Evolutionary conservation across 1,140 invertebrate species (phyloP).

Genomic region (Platyura marginata): DNA sequence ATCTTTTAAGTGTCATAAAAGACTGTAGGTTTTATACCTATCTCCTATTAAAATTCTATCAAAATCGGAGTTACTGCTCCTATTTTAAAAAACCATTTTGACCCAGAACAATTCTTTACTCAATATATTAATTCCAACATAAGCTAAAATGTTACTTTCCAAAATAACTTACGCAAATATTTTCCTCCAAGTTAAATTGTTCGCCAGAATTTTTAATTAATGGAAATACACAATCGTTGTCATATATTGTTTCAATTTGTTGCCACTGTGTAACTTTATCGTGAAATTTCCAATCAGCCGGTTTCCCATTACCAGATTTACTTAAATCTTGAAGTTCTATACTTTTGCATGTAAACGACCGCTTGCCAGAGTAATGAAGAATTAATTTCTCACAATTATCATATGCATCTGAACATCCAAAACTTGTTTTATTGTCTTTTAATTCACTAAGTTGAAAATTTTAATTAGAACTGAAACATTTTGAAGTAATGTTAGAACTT

Average conservation of each 20-base stretch:
- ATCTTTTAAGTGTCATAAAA: too few relatives aligned
- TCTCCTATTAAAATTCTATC: too few relatives aligned
- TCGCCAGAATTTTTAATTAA: conserved; percentile 10
- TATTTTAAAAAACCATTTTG: too few relatives aligned
- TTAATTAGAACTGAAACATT: too few relatives aligned
- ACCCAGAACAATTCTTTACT: too few relatives aligned
- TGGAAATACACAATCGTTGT: conserved; percentile 19
- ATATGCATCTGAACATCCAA: background rate
- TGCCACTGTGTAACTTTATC: conserved; percentile 20
- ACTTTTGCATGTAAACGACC: background rate
- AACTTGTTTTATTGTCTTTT: too few relatives aligned
- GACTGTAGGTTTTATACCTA: too few relatives aligned
- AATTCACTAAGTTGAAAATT: too few relatives aligned
- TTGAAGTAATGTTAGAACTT: too few relatives aligned
- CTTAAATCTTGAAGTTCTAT: background rate
- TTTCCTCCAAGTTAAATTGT: conserved; percentile 20
- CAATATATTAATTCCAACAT: too few relatives aligned
- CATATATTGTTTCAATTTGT: conserved; percentile 17
- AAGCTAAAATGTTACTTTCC: too few relatives aligned
- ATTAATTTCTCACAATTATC: background rate
- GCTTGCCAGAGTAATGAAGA: background rate
- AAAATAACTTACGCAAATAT: conserved; percentile 10
- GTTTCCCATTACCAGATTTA: conserved; percentile 2
- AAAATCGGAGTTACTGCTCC: too few relatives aligned
- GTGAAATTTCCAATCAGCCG: conserved; percentile 17